These are phyloP conservation scores for Boulengerochromis microlepis DNA, from an alignment of 2,113 vertebrate species.

Conservation along the genomic window DNA sequence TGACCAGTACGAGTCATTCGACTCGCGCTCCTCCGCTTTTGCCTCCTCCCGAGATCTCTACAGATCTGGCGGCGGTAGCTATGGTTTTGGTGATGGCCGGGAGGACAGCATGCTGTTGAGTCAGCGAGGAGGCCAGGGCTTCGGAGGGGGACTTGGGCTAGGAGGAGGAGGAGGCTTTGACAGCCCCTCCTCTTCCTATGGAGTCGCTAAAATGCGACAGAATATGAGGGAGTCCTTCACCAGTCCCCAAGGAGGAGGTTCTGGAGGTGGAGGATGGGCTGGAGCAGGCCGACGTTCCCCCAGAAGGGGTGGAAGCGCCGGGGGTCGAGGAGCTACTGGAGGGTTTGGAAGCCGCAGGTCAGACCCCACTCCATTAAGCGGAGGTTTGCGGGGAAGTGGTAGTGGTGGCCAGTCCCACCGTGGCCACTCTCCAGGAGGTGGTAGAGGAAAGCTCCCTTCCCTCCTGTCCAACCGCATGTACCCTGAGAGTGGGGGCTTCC, in stretches of 20 bases:
- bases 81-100: slow-evolving; percentile 80
- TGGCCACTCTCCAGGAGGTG: slow-evolving; percentile 71
- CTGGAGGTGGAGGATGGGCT: slow-evolving; percentile 72
- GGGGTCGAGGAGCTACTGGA: slow-evolving; percentile 69
- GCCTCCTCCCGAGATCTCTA: slow-evolving; percentile 83
- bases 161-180: slow-evolving; percentile 76
- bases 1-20: slow-evolving; percentile 87
- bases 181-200: slow-evolving; percentile 73
- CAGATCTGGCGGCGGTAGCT: slow-evolving; percentile 78
- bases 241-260: slow-evolving; percentile 71
- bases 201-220: slow-evolving; percentile 78
- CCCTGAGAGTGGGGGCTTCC: slow-evolving; percentile 74
- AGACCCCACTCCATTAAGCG: slow-evolving; percentile 73
- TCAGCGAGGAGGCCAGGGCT: slow-evolving; percentile 75
- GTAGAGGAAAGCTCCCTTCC: slow-evolving; percentile 85
- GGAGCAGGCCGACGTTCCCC: slow-evolving; percentile 75
- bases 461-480: slow-evolving; percentile 89
- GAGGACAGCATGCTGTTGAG: slow-evolving; percentile 72
- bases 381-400: slow-evolving; percentile 66
- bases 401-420: slow-evolving; percentile 68
- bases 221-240: slow-evolving; percentile 78
- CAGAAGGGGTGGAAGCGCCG: slow-evolving; percentile 71
- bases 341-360: slow-evolving; percentile 70
- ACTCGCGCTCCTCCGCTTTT: slow-evolving; percentile 78
- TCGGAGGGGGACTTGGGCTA: slow-evolving; percentile 67